These are phyloP conservation scores for Crematogaster levior DNA, from an alignment of 2,888 invertebrate genomes.

Conservation along the genomic window DNA sequence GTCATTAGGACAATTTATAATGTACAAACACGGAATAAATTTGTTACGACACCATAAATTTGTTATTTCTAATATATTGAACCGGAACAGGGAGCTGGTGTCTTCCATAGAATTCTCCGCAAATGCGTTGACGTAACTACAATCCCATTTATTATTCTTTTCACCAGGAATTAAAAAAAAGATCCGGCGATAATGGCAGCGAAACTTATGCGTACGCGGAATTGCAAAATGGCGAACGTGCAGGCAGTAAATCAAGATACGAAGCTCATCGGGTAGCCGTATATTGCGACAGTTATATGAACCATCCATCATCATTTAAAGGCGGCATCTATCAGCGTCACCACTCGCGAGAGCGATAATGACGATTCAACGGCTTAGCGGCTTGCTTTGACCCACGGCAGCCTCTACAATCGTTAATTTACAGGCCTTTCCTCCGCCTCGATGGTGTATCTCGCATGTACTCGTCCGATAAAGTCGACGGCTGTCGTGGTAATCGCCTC, in stretches of 20 bases:
- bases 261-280: slow-evolving; percentile 81
- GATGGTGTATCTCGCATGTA: slow-evolving; percentile 35
- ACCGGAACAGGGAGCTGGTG: background rate
- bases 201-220: slow-evolving; percentile 61
- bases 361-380: slow-evolving; percentile 77
- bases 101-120: background rate
- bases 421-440: slow-evolving; percentile 62
- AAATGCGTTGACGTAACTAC: background rate
- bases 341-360: slow-evolving; percentile 78
- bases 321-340: slow-evolving; percentile 81
- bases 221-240: slow-evolving; percentile 77
- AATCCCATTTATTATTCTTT: slow-evolving; percentile 49
- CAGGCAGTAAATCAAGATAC: slow-evolving; percentile 82
- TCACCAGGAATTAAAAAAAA: slow-evolving; percentile 55
- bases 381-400: slow-evolving; percentile 75
- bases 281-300: slow-evolving; percentile 83
- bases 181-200: slow-evolving; percentile 65
- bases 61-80: background rate
- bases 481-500: slow-evolving; percentile 47
- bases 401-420: slow-evolving; percentile 75
- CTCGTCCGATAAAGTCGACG: slow-evolving; percentile 58
- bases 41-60: background rate
- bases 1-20: background rate
- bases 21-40: background rate
- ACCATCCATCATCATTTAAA: slow-evolving; percentile 83